These are phyloP conservation scores for Drosophila mayri DNA, from an alignment of 1,140 invertebrate species.

Conservation along the genomic window DNA sequence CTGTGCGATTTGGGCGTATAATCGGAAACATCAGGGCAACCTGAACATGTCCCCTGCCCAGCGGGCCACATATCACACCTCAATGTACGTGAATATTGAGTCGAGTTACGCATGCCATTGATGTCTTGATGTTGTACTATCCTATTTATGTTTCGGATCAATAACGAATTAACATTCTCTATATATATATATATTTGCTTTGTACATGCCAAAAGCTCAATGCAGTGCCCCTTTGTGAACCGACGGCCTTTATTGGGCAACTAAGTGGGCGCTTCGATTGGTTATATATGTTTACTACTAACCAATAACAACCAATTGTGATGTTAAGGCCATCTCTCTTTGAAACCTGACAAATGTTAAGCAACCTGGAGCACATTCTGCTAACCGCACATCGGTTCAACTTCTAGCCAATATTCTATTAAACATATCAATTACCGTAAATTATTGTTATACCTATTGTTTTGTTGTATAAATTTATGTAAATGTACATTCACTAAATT, in stretches of 20 bases:
- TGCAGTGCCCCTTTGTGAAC: slow-evolving; percentile 53
- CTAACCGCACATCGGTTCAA: slow-evolving; percentile 41
- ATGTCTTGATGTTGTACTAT: slow-evolving; percentile 49
- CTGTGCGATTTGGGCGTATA: slow-evolving; percentile 91
- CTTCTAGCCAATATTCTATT: slow-evolving; percentile 39
- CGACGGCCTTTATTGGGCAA: slow-evolving; percentile 76
- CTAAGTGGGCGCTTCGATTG: slow-evolving; percentile 28
- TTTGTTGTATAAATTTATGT: slow-evolving; percentile 21
- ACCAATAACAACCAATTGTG: slow-evolving; percentile 61
- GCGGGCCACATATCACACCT: slow-evolving; percentile 72
- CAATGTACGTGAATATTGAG: slow-evolving; percentile 84
- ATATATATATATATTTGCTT: slow-evolving; percentile 41
- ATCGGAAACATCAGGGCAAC: slow-evolving; percentile 89
- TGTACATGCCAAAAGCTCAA: slow-evolving; percentile 53
- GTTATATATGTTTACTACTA: slow-evolving; percentile 14
- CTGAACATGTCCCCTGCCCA: slow-evolving; percentile 92
- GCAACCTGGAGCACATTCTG: slow-evolving; percentile 55
- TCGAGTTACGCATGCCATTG: slow-evolving; percentile 78
- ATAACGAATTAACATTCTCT: slow-evolving; percentile 45
- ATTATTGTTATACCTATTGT: slow-evolving; percentile 23
- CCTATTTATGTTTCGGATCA: slow-evolving; percentile 7
- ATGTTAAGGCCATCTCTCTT: slow-evolving; percentile 55
- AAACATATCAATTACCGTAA: slow-evolving; percentile 34
- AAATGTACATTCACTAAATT: slow-evolving; percentile 39
- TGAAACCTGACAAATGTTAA: slow-evolving; percentile 33